phyloP scores from a whole-genome alignment of 2,797 vertebrate species.

The Emys orbicularis region DNA sequence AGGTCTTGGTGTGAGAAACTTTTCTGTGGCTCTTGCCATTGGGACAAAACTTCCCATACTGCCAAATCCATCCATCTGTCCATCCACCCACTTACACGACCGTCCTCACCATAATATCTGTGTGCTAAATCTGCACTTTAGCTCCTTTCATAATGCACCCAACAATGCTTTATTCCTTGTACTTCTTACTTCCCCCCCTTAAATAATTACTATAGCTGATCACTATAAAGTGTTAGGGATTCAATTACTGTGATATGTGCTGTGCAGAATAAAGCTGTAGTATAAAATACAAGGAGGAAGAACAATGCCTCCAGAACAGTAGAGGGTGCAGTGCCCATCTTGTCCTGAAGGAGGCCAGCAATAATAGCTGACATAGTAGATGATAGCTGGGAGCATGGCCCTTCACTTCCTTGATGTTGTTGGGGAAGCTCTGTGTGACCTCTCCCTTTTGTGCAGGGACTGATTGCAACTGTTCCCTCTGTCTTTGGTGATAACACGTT shows the following conservation, averaged over 20 bases:
- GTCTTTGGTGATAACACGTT: constrained; percentile 11
- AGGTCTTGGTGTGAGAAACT: neutral
- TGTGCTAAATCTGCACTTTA: constrained; percentile 56
- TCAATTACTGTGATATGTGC: neutral
- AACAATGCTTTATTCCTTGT: constrained; percentile 25
- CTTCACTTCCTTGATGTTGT: constrained; percentile 52
- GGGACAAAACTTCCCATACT: constrained; percentile 38
- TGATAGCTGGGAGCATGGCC: constrained; percentile 52
- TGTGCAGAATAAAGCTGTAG: neutral
- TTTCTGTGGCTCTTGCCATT: neutral
- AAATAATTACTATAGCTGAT: constrained; percentile 56
- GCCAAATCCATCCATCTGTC: neutral
- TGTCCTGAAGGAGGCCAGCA: constrained; percentile 50
- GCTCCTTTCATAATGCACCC: constrained; percentile 48
- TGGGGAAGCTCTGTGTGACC: neutral
- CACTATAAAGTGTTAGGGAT: constrained; percentile 43
- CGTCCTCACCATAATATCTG: constrained; percentile 52
- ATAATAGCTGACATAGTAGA: neutral
- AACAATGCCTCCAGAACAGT: neutral
- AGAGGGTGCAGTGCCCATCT: constrained; percentile 58
- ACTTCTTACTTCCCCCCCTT: constrained; percentile 14
- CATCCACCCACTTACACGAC: constrained; percentile 37
- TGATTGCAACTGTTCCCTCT: neutral
- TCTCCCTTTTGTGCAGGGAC: neutral
- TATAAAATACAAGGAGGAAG: neutral